Percentiles rank a stretch among this genome's conserved stretches.
Evolutionary conservation across 2,113 vertebrate species (phyloP).

Genomic region (Pampusana beccarii): DNA sequence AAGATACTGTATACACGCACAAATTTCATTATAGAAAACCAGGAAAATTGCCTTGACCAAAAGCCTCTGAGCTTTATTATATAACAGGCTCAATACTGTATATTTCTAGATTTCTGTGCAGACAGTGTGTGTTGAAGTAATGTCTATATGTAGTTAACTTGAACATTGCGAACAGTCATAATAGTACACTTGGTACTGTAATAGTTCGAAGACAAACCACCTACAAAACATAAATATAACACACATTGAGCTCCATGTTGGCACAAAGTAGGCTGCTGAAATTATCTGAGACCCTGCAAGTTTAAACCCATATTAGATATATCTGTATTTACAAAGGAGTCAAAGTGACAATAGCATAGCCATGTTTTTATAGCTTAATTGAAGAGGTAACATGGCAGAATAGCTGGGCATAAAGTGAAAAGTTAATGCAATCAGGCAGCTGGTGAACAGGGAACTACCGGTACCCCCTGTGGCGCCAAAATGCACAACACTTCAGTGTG

Average conservation of each 20-base stretch:
- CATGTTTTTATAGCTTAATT: no score
- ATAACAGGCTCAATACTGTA: accelerated
- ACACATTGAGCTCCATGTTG: not conserved
- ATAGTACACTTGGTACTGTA: accelerated
- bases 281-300: not conserved
- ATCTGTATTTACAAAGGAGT: not conserved
- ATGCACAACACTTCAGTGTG: no score
- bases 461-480: no score
- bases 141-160: not conserved
- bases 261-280: not conserved
- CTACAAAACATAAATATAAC: not conserved
- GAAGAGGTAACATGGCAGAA: accelerated
- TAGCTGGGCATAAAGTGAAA: not conserved
- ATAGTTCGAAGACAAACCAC: not conserved
- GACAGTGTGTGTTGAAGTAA: not conserved
- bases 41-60: not conserved
- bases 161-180: not conserved
- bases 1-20: not conserved
- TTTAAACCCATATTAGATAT: not conserved
- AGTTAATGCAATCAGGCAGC: not conserved
- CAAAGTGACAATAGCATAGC: not conserved
- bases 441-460: not conserved
- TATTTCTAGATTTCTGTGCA: not conserved
- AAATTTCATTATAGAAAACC: not conserved
- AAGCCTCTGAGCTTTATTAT: not conserved